Evolutionary conservation across 2,888 invertebrate species (phyloP), one percentile per base, ranked within the genome.

Genomic region (Lutraria lutraria): DNA sequence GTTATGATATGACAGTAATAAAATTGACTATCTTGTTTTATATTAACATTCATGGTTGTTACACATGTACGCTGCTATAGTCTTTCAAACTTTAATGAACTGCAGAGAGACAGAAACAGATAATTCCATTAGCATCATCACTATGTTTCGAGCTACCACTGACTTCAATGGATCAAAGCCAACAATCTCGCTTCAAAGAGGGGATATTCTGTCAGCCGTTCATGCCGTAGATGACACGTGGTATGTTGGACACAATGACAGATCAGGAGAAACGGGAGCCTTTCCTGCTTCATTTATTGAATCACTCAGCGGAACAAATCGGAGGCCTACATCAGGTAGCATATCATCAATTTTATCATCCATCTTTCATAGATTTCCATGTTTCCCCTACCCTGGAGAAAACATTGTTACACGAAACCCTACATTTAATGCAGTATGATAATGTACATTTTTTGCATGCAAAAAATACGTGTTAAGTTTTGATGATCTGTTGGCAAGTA

Each of bases 231-330:
- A 91, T 63, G 89, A 89, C 0, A 89, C 52, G 13, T 91, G 91
- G 91, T 88, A 90, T 29, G 81, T 92, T 53, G 92, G 92, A 6
- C 79, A 82, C 54, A 92, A 92, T 72, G 85, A 82, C 13, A 80
- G 90, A 56, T 86, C 91, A 0, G 81, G 83, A 13, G 72, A 92
- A 56, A 91, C 88, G 0, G 92, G 92, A 13, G 89, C 86, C 0
- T 92, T 92, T 60, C 92, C 92, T 13, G 80, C 81, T 6, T 63
- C 88, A 0, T 92, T 89, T 56, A 89, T 92, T 15, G 87, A 88
- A 29, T 54, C 54, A 25, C 68, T 43, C 15, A 72, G n/a, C 19
- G 76, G 60, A 25, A 72, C 87, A 15, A 60, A 60, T 3, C 54
- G 81, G 25, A 81, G 72, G 21, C 89, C 89, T 13, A 13, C 81